Evolutionary conservation across 2,888 invertebrate species (phyloP).

Genomic region (Heliconius hortense): DNA sequence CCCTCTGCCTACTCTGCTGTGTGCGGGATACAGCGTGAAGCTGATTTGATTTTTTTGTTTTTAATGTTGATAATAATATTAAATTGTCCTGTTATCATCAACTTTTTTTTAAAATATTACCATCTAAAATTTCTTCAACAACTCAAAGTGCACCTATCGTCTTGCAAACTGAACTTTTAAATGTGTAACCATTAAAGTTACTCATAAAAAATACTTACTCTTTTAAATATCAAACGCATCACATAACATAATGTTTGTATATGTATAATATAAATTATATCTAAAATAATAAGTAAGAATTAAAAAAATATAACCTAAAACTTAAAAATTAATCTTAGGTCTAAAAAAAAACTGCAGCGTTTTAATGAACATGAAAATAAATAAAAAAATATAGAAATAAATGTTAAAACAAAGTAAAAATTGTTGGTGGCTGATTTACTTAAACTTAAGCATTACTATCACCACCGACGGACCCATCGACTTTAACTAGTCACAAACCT

Average conservation of each 20-base stretch:
- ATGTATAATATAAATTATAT: conserved; percentile 5
- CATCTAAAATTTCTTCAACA: background rate
- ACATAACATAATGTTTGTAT: background rate
- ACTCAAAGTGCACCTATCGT: conserved; percentile 46
- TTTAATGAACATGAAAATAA: background rate
- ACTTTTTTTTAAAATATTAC: too few relatives aligned
- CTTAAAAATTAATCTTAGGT: background rate
- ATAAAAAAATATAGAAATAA: background rate
- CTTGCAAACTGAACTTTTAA: conserved; percentile 52
- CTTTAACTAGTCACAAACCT: conserved; percentile 61
- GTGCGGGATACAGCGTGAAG: too few relatives aligned
- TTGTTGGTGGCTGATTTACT: background rate
- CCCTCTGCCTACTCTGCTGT: too few relatives aligned
- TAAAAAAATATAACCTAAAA: conserved; percentile 12
- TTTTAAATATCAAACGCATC: conserved; percentile 1
- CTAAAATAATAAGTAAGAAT: conserved; percentile 15
- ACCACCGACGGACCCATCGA: conserved; percentile 56
- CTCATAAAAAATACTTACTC: conserved; percentile 58
- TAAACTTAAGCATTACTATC: conserved; percentile 59
- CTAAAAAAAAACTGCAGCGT: background rate
- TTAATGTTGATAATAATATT: background rate
- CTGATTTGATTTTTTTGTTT: too few relatives aligned
- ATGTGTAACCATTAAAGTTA: conserved; percentile 56
- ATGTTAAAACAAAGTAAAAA: background rate
- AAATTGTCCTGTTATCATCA: background rate